Conservation (phyloP, 2,888 invertebrate species). For the Strigamia maritima region DNA sequence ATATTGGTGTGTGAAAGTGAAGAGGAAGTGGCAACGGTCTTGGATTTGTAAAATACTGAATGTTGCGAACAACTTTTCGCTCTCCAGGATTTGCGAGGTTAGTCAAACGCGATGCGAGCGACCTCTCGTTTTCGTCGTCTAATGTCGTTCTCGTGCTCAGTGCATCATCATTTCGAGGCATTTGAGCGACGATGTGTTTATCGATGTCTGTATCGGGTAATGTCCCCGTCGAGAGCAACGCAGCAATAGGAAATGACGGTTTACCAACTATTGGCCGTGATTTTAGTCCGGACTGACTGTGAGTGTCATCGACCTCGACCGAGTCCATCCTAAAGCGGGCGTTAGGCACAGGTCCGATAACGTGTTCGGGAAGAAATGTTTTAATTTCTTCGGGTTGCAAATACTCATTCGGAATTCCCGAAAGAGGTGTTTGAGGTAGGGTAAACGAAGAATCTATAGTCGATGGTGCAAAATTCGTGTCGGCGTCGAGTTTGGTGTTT, state of each 20-base stretch:
- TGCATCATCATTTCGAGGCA: neutral
- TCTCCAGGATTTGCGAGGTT: neutral
- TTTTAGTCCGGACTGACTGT: neutral
- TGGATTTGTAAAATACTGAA: conserved; percentile 26
- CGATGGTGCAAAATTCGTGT: neutral
- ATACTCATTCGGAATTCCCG: neutral
- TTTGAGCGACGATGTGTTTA: neutral
- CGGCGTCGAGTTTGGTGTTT: neutral
- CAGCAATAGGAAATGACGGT: conserved; percentile 3
- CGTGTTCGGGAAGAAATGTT: neutral
- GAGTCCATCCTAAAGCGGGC: neutral
- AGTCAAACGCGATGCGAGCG: neutral
- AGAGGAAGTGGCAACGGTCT: neutral
- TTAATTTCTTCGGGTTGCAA: neutral
- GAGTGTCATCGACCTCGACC: neutral
- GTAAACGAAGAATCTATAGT: neutral
- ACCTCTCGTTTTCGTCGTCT: neutral
- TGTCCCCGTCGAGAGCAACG: conserved; percentile 22
- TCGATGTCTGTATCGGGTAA: conserved; percentile 5
- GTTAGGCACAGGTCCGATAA: neutral
- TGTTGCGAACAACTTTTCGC: neutral
- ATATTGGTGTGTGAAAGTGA: neutral
- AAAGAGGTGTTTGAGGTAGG: neutral
- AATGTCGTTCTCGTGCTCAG: neutral
- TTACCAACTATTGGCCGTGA: neutral